Evolutionary conservation across 2,888 invertebrate genomes (phyloP), one percentile per base, ranked within the genome.

Genomic region (Sesia bembeciformis): DNA sequence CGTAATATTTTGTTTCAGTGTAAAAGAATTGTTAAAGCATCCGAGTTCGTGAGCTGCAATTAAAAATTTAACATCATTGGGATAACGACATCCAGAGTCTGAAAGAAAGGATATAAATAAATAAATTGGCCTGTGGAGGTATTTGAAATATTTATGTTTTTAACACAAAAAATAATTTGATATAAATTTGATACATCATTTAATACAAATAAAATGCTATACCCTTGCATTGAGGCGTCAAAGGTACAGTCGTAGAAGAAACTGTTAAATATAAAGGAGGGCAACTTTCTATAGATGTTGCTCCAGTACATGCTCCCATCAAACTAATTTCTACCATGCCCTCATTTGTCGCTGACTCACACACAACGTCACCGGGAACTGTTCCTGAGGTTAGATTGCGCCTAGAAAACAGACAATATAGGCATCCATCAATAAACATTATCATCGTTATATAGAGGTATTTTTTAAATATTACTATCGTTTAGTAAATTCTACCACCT

Each of bases 181-280:
- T 4, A 8, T 46, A 7, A 0, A 4, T 41, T 41, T 41, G 7
- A 41, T 23, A 23, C 23, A 23, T 23, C 1, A 2, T 23, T 23
- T 46, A 46, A 46, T 43, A 3, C 41, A 43, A 43, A 8, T 8
- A 46, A 46, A 8, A 4, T 52, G 39, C 6, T 54, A 43, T 53
- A 63, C 62, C 62, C 58, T 55, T 59, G 54, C 62, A 63, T 49
- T 58, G 60, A 5, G 58, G 59, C 2, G 49, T 50, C 3, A 40
- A 4, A 3, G 62, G 59, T 5, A 57, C 49, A 5, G 55, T 51
- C 4, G 54, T 56, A 7, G 82, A 74, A 62, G 84, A 78, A 1
- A 93, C 84, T 0, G 92, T 92, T 42, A 93, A 58, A 62, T 91
- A 93, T 23, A 92, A 73, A 3, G 93, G 91, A 1, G 86, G 78